Evolutionary conservation across 2,888 invertebrate genomes (phyloP), one percentile per base, ranked within the genome.

Genomic region (Carabus problematicus): DNA sequence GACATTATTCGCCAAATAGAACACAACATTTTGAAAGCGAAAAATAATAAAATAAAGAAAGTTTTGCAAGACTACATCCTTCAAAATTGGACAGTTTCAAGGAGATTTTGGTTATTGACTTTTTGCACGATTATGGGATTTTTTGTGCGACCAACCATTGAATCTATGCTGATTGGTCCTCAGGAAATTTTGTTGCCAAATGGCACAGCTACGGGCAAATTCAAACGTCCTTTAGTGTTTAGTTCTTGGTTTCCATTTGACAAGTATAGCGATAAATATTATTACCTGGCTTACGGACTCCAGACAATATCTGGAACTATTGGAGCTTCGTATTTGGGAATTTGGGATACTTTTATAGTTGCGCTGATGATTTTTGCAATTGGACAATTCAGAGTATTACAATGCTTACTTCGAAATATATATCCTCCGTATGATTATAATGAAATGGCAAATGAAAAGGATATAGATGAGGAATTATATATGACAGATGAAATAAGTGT

Each of bases 301-400:
- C 69, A 71, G 54, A 70, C 71, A 43, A 70, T 58, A 59, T 74
- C 71, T 71, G 54, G 73, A 64, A 29, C 72, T 43, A 56, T 72
- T 68, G 14, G 71, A 52, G 54, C 74, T 43, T 72, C 71, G 71
- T 56, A 73, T 73, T 56, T 72, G 71, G 45, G 71, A 8, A 66
- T 73, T 69, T 40, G 71, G 59, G 42, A 63, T 61, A 61, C 49
- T 56, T 72, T 73, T 62, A 72, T 63, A 40, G 67, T 71, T 39
- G 67, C 64, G 49, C 45, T 71, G 54, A 42, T 56, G 59, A 69
- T 68, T n/a, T 69, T 62, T 62, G 69, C 62, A 8, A 69, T 69
- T 47, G 71, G 71, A 55, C 71, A 71, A 63, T 63, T 71, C 11
- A 43, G 59, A 64, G 59, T 71, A 12, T 59, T 71, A n/a, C 71